These are phyloP conservation scores for Martes martes DNA, from an alignment of 2,113 vertebrate genomes.

Conservation along the genomic window DNA sequence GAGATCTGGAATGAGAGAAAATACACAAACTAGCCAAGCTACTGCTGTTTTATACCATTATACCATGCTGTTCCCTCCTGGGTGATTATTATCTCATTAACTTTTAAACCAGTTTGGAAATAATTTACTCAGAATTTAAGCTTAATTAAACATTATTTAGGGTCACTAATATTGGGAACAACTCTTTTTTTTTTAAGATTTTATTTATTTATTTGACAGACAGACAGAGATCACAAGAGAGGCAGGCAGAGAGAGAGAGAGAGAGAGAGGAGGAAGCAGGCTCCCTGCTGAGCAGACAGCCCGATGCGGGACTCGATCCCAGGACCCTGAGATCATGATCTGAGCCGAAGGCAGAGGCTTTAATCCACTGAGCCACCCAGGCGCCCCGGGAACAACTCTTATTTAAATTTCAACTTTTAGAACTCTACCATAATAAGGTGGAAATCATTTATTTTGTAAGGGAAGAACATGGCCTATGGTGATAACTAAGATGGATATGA, in stretches of 20 bases:
- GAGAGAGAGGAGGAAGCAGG: too few relatives aligned
- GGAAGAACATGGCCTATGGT: constrained; percentile 10
- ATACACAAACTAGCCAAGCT: not conserved
- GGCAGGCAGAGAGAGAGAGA: too few relatives aligned
- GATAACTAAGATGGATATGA: constrained; percentile 20
- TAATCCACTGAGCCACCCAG: too few relatives aligned
- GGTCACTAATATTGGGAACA: constrained; percentile 42
- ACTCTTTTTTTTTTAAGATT: not conserved
- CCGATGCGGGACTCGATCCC: too few relatives aligned
- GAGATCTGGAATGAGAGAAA: constrained; percentile 39
- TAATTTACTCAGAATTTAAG: constrained; percentile 62
- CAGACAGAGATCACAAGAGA: too few relatives aligned
- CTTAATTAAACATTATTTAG: constrained; percentile 69
- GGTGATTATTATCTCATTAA: constrained; percentile 67
- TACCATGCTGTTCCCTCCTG: constrained; percentile 50
- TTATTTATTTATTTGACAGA: too few relatives aligned
- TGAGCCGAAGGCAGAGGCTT: too few relatives aligned
- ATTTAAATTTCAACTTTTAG: constrained; percentile 58
- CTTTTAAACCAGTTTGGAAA: constrained; percentile 61
- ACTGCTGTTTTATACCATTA: constrained; percentile 24
- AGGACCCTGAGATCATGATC: too few relatives aligned
- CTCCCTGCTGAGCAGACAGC: too few relatives aligned
- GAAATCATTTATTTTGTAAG: not conserved
- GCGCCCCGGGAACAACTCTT: not conserved
- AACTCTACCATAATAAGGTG: not conserved